phyloP scores from a whole-genome alignment of 1,140 invertebrate genomes.

The Neodiprion virginianus region DNA sequence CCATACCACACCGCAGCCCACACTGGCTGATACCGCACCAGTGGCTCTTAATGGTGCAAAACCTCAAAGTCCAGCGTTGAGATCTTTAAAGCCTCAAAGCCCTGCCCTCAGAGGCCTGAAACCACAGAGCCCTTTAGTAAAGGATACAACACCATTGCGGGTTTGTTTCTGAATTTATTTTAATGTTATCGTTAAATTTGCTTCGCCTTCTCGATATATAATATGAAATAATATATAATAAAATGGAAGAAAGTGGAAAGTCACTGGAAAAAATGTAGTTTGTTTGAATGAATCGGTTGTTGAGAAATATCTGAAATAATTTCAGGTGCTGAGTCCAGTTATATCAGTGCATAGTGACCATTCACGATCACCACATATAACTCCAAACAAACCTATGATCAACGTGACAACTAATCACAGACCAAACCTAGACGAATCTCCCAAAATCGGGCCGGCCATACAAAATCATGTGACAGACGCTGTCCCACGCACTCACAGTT shows the following conservation, averaged over 20 bases:
- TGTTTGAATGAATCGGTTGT: background rate
- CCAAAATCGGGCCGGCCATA: constrained; percentile 35
- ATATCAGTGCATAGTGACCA: constrained; percentile 54
- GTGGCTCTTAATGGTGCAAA: constrained; percentile 56
- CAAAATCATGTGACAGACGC: constrained; percentile 57
- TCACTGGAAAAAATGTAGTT: background rate
- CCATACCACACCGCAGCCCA: constrained; percentile 53
- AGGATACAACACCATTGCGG: constrained; percentile 48
- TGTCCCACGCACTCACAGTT: constrained; percentile 68
- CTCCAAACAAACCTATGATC: constrained; percentile 46
- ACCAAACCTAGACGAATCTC: constrained; percentile 42
- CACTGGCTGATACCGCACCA: constrained; percentile 50
- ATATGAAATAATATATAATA: constrained; percentile 15
- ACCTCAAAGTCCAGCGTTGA: constrained; percentile 50
- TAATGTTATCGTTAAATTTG: constrained; percentile 4
- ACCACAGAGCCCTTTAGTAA: constrained; percentile 56
- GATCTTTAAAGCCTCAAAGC: constrained; percentile 52
- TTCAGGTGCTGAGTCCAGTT: constrained; percentile 53
- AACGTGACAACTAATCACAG: constrained; percentile 45
- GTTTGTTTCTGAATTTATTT: constrained; percentile 34
- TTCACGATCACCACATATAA: constrained; percentile 53
- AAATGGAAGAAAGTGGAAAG: constrained; percentile 11
- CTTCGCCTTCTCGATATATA: background rate
- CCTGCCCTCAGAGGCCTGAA: constrained; percentile 50
- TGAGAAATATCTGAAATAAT: background rate